Percentiles rank a stretch among this genome's conserved stretches.
Evolutionary conservation across 2,888 invertebrate genomes (phyloP).

Genomic region (Podotricha telesiphe): DNA sequence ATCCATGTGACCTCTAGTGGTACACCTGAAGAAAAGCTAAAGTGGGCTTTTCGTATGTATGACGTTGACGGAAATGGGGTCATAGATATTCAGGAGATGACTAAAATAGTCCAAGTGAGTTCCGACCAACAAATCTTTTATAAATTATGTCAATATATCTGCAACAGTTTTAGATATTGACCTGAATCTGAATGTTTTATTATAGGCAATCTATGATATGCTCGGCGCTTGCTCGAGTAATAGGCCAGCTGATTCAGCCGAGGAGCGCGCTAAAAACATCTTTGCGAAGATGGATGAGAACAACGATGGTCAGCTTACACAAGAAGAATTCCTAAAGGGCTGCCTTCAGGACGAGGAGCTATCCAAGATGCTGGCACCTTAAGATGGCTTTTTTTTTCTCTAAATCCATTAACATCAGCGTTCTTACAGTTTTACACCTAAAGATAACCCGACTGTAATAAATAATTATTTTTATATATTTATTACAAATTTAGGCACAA

Average conservation of each 20-base stretch:
- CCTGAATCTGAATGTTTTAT: slow-evolving; percentile 41
- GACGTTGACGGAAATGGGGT: slow-evolving; percentile 99
- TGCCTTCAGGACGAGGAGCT: slow-evolving; percentile 98
- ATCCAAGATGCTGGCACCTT: slow-evolving; percentile 97
- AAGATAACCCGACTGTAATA: slow-evolving; percentile 28
- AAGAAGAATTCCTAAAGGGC: slow-evolving; percentile 98
- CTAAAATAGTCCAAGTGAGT: slow-evolving; percentile 98
- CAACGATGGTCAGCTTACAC: slow-evolving; percentile 98
- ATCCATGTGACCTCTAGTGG: slow-evolving; percentile 99
- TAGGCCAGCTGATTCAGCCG: slow-evolving; percentile 97
- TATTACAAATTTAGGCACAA: not conserved
- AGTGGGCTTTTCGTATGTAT: slow-evolving; percentile 99
- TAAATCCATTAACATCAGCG: slow-evolving; percentile 36
- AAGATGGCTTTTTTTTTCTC: slow-evolving; percentile 69
- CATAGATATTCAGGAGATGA: slow-evolving; percentile 99
- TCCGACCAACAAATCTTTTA: not conserved
- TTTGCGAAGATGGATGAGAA: slow-evolving; percentile 99
- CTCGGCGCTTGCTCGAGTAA: slow-evolving; percentile 98
- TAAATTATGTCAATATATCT: not conserved
- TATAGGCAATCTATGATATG: slow-evolving; percentile 99
- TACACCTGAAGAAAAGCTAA: slow-evolving; percentile 98
- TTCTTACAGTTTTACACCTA: slow-evolving; percentile 42
- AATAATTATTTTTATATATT: not conserved
- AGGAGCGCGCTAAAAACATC: slow-evolving; percentile 98
- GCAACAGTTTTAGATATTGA: not conserved